Base-by-base conservation (phyloP, 2,888 invertebrate species). In the Ptilodon capucinus region DNA sequence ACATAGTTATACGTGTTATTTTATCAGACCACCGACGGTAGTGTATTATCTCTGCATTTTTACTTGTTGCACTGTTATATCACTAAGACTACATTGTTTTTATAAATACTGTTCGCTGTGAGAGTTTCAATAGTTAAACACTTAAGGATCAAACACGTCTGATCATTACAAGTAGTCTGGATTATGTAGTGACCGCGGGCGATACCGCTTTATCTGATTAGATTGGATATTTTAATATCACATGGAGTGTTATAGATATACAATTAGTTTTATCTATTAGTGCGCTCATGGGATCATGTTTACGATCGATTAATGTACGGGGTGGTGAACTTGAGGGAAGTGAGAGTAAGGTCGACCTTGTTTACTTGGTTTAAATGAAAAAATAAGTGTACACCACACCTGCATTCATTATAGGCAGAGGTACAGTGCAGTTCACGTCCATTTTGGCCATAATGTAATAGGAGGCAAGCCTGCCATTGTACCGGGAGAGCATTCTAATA, bases 131-230 rank as follows among this genome's bases (percentile, higher is more conserved):
- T 35, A 17, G 21, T 4, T 28, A n/a, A 28, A 17, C 32, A 32
- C 35, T 35, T 17, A 11, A 39, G 8, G 28, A 28, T 32, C 5
- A 17, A 35, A 49, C 47, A 46, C 57, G 57, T 51, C 47, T 51
- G 45, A 51, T 52, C 42, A 44, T 49, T 39, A 11, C 46, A 49
- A 57, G 48, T 48, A 43, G 53, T 46, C 46, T 40, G 30, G 42
- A 55, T 58, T 58, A 51, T 54, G 42, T 46, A 54, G 40, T 51
- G 44, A 47, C 40, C 34, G 25, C 36, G 43, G 35, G 44, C 9
- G 67, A 64, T 66, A 62, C 48, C 32, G 43, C 4, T 43, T 57
- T 64, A 66, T 64, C 65, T 43, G 68, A 68, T 66, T 54, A 68
- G 57, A 68, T 68, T 68, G 44, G 44, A 44, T 54, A 54, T 60